Conservation (phyloP, 2,888 invertebrate genomes). For the Machimus rusticus region DNA sequence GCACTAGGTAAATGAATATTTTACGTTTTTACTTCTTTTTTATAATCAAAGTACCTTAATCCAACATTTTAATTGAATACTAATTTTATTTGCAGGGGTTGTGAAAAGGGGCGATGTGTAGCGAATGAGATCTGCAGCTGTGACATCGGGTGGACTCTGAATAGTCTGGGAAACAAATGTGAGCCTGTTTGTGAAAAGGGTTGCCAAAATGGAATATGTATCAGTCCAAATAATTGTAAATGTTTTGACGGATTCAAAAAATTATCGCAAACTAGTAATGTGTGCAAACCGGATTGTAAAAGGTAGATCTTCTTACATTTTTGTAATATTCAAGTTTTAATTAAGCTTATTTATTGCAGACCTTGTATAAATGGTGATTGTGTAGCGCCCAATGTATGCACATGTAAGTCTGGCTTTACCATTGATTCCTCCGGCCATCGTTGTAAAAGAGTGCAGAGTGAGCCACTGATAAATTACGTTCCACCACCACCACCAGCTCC, state of each 20-base stretch:
- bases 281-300: constrained; percentile 63
- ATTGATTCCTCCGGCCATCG: constrained; percentile 10
- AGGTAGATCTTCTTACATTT: background rate
- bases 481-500: background rate
- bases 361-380: constrained; percentile 67
- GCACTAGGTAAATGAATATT: background rate
- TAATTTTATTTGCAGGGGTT: background rate
- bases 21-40: background rate
- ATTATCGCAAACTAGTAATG: background rate
- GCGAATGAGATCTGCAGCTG: background rate
- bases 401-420: constrained; percentile 58
- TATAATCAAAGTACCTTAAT: too few species aligned
- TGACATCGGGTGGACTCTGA: background rate
- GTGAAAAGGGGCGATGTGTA: constrained; percentile 13
- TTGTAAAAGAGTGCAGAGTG: background rate
- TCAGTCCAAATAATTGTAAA: constrained; percentile 52
- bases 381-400: constrained; percentile 69
- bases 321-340: background rate
- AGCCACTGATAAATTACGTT: background rate
- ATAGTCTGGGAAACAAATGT: constrained; percentile 1
- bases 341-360: background rate
- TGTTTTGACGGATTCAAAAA: constrained; percentile 53
- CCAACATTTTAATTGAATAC: background rate
- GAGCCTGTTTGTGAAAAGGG: constrained; percentile 33
- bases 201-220: constrained; percentile 54